Conservation (phyloP, 1,140 invertebrate genomes). For the Tachypleus tridentatus region DNA sequence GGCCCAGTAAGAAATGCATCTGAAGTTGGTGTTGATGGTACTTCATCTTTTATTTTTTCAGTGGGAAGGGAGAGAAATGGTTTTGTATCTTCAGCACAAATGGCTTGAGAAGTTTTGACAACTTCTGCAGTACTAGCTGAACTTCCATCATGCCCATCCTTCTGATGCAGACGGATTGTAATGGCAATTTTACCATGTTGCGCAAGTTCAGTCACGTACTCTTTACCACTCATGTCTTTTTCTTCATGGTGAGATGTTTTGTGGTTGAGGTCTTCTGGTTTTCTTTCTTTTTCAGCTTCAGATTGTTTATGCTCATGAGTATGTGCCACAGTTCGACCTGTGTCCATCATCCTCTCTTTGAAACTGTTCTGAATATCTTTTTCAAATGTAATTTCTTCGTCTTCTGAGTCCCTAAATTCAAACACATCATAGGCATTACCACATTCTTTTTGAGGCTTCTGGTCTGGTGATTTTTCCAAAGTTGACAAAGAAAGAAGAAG, state of each 20-base stretch:
- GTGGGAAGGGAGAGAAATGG: conserved; percentile 6
- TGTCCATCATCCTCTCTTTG: conserved; percentile 18
- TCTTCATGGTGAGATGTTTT: conserved; percentile 7
- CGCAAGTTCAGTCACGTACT: conserved; percentile 23
- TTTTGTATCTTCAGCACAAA: conserved; percentile 20
- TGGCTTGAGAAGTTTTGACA: conserved; percentile 23
- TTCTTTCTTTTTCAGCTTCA: background rate
- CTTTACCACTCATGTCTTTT: conserved; percentile 13
- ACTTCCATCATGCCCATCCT: conserved; percentile 20
- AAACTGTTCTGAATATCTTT: conserved; percentile 2
- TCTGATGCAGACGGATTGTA: conserved; percentile 23
- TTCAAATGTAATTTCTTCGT: conserved; percentile 19
- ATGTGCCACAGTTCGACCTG: background rate
- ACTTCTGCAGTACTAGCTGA: conserved; percentile 19
- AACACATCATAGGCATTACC: conserved; percentile 24
- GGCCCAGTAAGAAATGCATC: conserved; percentile 6
- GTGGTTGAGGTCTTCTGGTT: background rate
- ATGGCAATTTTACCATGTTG: conserved; percentile 25
- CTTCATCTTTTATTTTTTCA: conserved; percentile 8
- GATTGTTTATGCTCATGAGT: background rate
- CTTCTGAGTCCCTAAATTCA: conserved; percentile 27
- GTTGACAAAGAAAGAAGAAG: conserved; percentile 10
- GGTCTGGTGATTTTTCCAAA: conserved; percentile 12
- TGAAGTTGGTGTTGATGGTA: conserved; percentile 1
- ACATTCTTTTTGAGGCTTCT: conserved; percentile 7